Evolutionary conservation across 2,797 vertebrate species (phyloP), one percentile per base, ranked within the genome.

Genomic region (Coregonus sp.): DNA sequence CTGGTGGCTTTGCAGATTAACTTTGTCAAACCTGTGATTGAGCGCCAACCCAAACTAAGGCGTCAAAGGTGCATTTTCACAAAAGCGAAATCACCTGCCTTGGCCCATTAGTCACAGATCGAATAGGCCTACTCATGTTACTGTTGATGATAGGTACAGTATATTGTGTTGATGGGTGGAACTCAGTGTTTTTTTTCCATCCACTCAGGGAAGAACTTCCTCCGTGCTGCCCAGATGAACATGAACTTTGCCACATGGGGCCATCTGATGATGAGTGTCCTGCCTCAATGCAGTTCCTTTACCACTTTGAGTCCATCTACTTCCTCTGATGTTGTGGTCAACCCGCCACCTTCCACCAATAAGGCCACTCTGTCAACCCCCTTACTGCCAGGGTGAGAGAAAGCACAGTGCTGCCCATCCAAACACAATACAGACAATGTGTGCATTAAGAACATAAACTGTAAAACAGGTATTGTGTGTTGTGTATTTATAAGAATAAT

Each of bases 211-310:
- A 97, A 95, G 88, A 95, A 97, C 80, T 98, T 98, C 81, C 93
- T 97, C 72, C 86, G 96, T 80, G 96, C 96, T 4, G 95, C 97
- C n/a, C 97, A 98, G 89, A 96, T 98, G 96, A 97, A 98, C 86
- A 96, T 98, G 87, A 97, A 93, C 71, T 94, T 97, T 79, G 92
- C 95, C 31, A 96, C 97, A 0, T 98, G 97, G 97, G 96, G 96
- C 51, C 96, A 96, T 29, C 84, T 98, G 86, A 97, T 98, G 95
- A 96, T 96, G 96, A 96, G 88, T 82, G 90, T 97, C 79, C 93
- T 98, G 52, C 97, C 97, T 67, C 96, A 95, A 0, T 98, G 96
- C 25, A 25, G 25, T 84, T 95, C 95, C 78, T 92, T 96, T 83
- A 89, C 84, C 80, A 94, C 94, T 0, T 89, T 96, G 81, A 96